Conservation (phyloP, 2,888 invertebrate genomes). For the Sceliomorpha sp. region DNA sequence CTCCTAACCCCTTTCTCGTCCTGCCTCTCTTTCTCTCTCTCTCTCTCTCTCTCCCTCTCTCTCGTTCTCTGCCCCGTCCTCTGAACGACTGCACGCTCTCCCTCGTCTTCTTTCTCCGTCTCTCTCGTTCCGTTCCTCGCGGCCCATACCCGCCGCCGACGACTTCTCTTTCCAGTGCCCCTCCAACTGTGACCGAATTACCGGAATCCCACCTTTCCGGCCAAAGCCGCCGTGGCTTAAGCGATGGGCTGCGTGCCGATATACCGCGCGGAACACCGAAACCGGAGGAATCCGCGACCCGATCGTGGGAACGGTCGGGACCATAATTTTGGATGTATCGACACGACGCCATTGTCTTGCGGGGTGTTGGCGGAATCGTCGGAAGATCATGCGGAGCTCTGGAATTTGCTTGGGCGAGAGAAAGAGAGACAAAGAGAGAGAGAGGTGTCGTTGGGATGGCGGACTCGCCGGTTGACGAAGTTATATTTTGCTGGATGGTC, state of each 20-base stretch:
- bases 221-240: conserved; percentile 53
- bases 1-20: conserved; percentile 61
- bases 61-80: conserved; percentile 48
- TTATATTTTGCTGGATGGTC: too few species aligned
- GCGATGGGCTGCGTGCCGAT: conserved; percentile 40
- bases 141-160: conserved; percentile 31
- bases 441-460: too few species aligned
- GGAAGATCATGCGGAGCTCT: too few species aligned
- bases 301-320: conserved; percentile 41
- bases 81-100: too few species aligned
- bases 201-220: conserved; percentile 71
- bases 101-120: conserved; percentile 22
- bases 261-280: conserved; percentile 25
- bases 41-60: conserved; percentile 24
- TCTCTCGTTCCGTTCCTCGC: conserved; percentile 13
- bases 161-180: conserved; percentile 21
- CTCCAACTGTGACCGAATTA: conserved; percentile 70
- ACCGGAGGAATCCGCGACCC: conserved; percentile 36
- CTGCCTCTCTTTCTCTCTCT: conserved; percentile 18
- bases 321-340: too few species aligned
- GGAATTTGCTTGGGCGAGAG: too few species aligned
- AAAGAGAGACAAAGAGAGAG: too few species aligned
- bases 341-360: too few species aligned
- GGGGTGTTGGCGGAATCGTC: too few species aligned
- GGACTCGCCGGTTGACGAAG: too few species aligned